Conservation (phyloP, 2,797 vertebrate species). For the Pteropus rufus region DNA sequence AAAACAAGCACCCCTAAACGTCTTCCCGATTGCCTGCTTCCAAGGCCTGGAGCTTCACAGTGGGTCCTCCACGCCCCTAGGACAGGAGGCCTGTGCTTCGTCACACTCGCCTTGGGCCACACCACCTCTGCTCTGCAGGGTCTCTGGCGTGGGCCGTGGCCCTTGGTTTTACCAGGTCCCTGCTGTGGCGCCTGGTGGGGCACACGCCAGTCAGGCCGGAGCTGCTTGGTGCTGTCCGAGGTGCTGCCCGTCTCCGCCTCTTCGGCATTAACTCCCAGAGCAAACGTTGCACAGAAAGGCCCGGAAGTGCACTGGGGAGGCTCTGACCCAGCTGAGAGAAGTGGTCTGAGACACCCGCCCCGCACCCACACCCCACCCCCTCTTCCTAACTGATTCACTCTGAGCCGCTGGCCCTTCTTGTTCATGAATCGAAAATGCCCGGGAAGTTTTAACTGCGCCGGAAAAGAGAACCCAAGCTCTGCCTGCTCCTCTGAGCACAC, state of each 20-base stretch:
- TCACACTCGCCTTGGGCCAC: background rate
- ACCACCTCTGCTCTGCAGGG: background rate
- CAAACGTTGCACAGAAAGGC: background rate
- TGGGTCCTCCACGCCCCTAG: background rate
- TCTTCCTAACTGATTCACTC: background rate
- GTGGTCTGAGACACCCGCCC: background rate
- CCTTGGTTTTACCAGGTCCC: accelerated
- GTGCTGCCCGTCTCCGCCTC: background rate
- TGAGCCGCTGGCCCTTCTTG: background rate
- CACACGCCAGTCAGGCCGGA: accelerated
- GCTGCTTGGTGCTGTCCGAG: background rate
- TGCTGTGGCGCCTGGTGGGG: too few species aligned
- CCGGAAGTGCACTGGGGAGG: too few species aligned
- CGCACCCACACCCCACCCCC: accelerated
- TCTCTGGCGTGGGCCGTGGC: accelerated
- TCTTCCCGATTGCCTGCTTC: accelerated
- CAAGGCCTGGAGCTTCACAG: background rate
- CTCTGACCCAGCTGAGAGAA: background rate
- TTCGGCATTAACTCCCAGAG: background rate
- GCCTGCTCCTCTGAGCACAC: too few species aligned
- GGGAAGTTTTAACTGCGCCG: background rate
- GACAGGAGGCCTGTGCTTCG: background rate
- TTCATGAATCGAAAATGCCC: accelerated
- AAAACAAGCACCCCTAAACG: background rate
- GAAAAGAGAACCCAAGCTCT: background rate